Evolutionary conservation across 2,113 vertebrate genomes (phyloP).

Genomic region (Sander vitreus): DNA sequence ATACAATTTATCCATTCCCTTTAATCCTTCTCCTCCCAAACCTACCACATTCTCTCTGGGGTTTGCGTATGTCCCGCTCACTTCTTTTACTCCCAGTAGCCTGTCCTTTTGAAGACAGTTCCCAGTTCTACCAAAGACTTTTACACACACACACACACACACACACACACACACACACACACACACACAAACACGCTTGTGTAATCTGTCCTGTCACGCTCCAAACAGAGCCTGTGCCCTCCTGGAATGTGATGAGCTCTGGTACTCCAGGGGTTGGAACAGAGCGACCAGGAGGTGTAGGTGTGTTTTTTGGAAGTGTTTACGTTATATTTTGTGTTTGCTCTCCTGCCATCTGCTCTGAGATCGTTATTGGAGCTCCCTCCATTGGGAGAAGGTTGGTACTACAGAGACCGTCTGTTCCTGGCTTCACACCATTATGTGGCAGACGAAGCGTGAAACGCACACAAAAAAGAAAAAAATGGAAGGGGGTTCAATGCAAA

Average conservation of each 20-base stretch:
- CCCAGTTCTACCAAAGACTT: conserved; percentile 33
- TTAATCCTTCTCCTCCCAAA: conserved; percentile 19
- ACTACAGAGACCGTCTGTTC: conserved; percentile 74
- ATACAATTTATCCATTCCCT: neutral
- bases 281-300: conserved; percentile 36
- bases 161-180: conserved; percentile 17
- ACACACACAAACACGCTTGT: conserved; percentile 19
- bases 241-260: conserved; percentile 56
- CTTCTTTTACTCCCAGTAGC: conserved; percentile 38
- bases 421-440: conserved; percentile 51
- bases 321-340: conserved; percentile 45
- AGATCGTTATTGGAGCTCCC: conserved; percentile 58
- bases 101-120: conserved; percentile 61
- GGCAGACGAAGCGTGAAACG: conserved; percentile 73
- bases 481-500: conserved; percentile 21
- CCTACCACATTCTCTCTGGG: conserved; percentile 23
- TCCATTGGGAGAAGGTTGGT: conserved; percentile 64
- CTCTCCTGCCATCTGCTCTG: conserved; percentile 76
- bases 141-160: conserved; percentile 20
- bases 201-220: conserved; percentile 20
- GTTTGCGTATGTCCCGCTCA: conserved; percentile 24
- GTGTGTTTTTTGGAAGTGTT: conserved; percentile 58
- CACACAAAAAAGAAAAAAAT: conserved; percentile 25
- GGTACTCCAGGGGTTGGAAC: conserved; percentile 60
- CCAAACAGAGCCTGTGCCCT: conserved; percentile 13